Percentiles rank a stretch among this genome's conserved stretches.
phyloP scores from a whole-genome alignment of 2,888 invertebrate genomes.

The Ectemnius lituratus region DNA sequence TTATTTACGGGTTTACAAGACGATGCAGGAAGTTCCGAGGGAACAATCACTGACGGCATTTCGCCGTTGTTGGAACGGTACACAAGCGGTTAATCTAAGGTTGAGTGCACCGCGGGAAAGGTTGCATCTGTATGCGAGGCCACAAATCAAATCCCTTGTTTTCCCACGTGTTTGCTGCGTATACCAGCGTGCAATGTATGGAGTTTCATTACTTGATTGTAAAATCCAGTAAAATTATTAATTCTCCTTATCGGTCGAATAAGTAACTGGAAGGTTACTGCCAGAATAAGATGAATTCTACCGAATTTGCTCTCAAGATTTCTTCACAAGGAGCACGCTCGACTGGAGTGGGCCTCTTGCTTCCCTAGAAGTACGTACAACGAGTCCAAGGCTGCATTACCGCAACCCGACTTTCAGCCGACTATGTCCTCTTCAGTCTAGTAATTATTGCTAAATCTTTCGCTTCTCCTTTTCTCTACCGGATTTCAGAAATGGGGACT shows the following conservation, averaged over 20 bases:
- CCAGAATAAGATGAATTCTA: too few relatives aligned
- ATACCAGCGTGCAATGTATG: conserved; percentile 18
- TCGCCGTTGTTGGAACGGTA: not conserved
- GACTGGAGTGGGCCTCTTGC: conserved; percentile 43
- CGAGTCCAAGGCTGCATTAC: conserved; percentile 68
- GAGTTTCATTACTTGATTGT: conserved; percentile 10
- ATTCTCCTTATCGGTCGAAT: conserved; percentile 3
- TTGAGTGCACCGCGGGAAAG: conserved; percentile 16
- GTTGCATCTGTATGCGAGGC: conserved; percentile 14
- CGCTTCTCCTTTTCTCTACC: conserved; percentile 32
- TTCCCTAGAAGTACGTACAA: conserved; percentile 61
- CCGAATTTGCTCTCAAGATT: too few relatives aligned
- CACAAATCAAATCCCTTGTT: conserved; percentile 36
- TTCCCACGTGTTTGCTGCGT: conserved; percentile 48
- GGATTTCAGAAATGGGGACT: not conserved
- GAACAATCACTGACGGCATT: not conserved
- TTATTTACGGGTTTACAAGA: not conserved
- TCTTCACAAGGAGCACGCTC: not conserved
- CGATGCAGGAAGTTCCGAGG: not conserved
- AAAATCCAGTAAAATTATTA: conserved; percentile 17
- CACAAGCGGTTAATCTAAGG: conserved; percentile 25
- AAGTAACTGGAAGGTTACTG: not conserved
- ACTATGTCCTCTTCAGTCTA: conserved; percentile 48
- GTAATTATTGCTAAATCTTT: conserved; percentile 66
- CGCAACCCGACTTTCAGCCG: conserved; percentile 67